Evolutionary conservation across 2,797 vertebrate genomes (phyloP), one percentile per base, ranked within the genome.

Genomic region (Notolepis coatsorum): DNA sequence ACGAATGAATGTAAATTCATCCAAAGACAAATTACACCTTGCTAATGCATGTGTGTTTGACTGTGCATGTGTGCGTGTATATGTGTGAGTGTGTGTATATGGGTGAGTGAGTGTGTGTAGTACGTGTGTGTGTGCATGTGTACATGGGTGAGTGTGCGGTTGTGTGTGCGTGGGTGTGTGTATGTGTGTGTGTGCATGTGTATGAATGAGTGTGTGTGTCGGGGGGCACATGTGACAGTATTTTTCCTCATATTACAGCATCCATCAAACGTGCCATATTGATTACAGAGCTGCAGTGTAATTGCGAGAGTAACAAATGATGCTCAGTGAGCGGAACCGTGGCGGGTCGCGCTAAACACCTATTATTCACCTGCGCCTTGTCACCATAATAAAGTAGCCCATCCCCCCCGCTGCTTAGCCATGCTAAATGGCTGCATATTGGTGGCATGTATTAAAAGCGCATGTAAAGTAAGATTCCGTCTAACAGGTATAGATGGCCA

Each of bases 221-320:
- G 12, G 31, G 39, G 38, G 42, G 35, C 2, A 17, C 7, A 9
- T 9, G 8, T 50, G 15, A 15, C 8, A 18, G 27, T 3, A 37
- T 3, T 45, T 35, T 6, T n/a, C 65, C 59, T 68, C 35, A 57
- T 27, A 56, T 25, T 61, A 63, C 42, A 65, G 58, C 79, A 84
- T 87, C 83, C 73, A 84, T 92, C 89, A 91, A 73, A 66, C 35
- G 45, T 63, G 71, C 71, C 65, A 68, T 78, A 86, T 86, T 74
- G 80, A 90, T 87, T 75, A 45, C 38, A 45, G 47, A 60, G 65
- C 77, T 80, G 27, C 82, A 76, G 88, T 90, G 79, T 87, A 85
- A 90, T 89, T 85, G 83, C 66, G 62, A 58, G 75, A 77, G 43
- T 73, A 61, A 65, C 82, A 86, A 84, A 84, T 78, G 77, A 82